These are phyloP conservation scores for Peromyscus maniculatus DNA, from an alignment of 2,113 vertebrate genomes.

Conservation along the genomic window DNA sequence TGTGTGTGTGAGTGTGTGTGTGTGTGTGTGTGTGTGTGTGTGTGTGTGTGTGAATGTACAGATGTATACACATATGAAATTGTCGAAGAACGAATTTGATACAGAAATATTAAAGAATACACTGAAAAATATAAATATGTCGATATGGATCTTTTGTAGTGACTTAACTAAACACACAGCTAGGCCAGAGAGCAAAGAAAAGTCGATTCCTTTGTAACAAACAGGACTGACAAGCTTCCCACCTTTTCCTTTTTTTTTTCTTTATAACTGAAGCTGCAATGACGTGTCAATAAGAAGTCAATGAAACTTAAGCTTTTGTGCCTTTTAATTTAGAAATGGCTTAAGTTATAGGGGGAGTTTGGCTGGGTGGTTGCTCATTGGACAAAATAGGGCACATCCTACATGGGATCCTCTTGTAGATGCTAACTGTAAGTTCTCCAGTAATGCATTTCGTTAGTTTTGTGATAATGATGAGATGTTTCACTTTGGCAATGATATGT, in stretches of 20 bases:
- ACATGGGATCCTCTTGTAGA: not conserved
- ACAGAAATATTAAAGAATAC: not conserved
- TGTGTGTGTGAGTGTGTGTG: not conserved
- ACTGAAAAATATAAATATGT: not conserved
- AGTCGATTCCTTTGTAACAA: not conserved
- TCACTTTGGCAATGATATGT: not conserved
- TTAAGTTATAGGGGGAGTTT: not conserved
- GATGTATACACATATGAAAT: too few relatives aligned
- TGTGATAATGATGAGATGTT: not conserved
- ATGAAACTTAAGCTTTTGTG: not conserved
- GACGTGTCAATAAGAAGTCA: conserved; percentile 17
- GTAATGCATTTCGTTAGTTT: not conserved
- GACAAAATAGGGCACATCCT: not conserved
- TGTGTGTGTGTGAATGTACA: not conserved
- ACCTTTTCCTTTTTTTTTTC: conserved; percentile 30
- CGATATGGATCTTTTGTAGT: not conserved
- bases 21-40: not conserved
- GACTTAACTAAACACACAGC: not conserved
- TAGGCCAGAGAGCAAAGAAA: not conserved
- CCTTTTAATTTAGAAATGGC: conserved; percentile 6
- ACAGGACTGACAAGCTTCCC: not conserved
- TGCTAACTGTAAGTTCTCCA: not conserved
- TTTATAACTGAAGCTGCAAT: conserved; percentile 49
- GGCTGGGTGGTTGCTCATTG: not conserved
- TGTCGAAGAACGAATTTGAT: not conserved